Percentiles rank a stretch among this genome's conserved stretches.
Conservation (phyloP, 2,113 vertebrate species). For the Uropsilus gracilis region DNA sequence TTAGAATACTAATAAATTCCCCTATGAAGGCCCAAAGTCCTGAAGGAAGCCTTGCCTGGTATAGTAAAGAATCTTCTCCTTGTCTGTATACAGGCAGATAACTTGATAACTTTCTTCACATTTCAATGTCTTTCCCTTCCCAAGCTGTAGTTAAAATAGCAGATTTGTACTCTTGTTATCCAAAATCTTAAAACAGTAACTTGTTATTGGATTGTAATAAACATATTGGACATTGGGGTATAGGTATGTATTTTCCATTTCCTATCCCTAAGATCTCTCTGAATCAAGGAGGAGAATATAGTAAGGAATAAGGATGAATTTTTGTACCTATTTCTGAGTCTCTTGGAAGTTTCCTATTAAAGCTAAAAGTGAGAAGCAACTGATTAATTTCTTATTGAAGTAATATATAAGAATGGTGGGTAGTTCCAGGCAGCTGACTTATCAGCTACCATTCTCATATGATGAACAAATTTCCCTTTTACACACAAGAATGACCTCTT, state of each 20-base stretch:
- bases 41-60: background rate
- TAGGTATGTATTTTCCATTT: background rate
- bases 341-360: background rate
- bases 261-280: background rate
- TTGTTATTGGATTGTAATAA: background rate
- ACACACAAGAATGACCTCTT: background rate
- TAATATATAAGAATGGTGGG: background rate
- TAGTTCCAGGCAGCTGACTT: background rate
- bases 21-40: background rate
- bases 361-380: background rate
- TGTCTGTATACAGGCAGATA: background rate
- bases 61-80: background rate
- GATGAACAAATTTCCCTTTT: background rate
- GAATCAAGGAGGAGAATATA: background rate
- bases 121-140: background rate
- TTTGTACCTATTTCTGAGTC: background rate
- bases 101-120: background rate
- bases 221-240: background rate
- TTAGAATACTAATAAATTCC: constrained; percentile 29
- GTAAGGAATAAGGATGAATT: background rate
- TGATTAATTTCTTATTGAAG: background rate
- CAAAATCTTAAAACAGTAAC: background rate
- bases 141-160: background rate
- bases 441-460: background rate
- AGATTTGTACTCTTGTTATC: background rate